A percentile compares a stretch with the other conserved stretches of the same genome.
phyloP scores from a whole-genome alignment of 2,797 vertebrate species.

The Botia kubotai region DNA sequence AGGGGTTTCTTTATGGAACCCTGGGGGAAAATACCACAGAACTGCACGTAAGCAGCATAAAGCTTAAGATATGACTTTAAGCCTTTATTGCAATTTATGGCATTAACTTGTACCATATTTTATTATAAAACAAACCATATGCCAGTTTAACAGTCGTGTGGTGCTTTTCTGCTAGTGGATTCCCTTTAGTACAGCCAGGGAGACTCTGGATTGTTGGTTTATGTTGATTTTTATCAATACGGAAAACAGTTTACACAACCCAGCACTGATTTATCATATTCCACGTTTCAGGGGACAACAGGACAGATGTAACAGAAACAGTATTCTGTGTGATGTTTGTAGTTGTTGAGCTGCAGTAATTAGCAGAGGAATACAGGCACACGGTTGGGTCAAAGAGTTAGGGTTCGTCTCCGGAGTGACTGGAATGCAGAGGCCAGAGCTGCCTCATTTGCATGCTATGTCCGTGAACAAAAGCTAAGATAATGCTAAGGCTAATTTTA shows the following conservation, averaged over 20 bases:
- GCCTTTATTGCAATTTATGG: slow-evolving; percentile 51
- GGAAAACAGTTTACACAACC: neutral
- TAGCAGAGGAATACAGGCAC: slow-evolving; percentile 44
- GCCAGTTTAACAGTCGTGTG: slow-evolving; percentile 40
- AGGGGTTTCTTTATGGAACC: slow-evolving; percentile 80
- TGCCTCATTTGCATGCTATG: slow-evolving; percentile 61
- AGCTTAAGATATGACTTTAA: slow-evolving; percentile 51
- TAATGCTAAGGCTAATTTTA: slow-evolving; percentile 61
- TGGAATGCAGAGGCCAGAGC: slow-evolving; percentile 47
- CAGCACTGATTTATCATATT: slow-evolving; percentile 25
- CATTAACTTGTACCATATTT: slow-evolving; percentile 43
- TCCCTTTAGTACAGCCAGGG: slow-evolving; percentile 9
- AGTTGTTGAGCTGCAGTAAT: slow-evolving; percentile 58
- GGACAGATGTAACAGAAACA: slow-evolving; percentile 30
- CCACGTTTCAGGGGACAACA: slow-evolving; percentile 47
- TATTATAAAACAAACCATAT: slow-evolving; percentile 51
- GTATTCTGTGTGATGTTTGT: slow-evolving; percentile 40
- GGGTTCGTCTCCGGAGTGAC: slow-evolving; percentile 55
- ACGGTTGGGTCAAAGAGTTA: slow-evolving; percentile 54
- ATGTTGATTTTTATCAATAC: slow-evolving; percentile 27
- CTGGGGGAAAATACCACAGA: slow-evolving; percentile 74
- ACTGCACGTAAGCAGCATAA: slow-evolving; percentile 51
- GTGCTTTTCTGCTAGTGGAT: slow-evolving; percentile 2
- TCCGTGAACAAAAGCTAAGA: slow-evolving; percentile 59
- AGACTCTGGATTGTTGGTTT: slow-evolving; percentile 19